These are phyloP conservation scores for Acheta domesticus DNA, from an alignment of 2,888 invertebrate species.

Conservation along the genomic window DNA sequence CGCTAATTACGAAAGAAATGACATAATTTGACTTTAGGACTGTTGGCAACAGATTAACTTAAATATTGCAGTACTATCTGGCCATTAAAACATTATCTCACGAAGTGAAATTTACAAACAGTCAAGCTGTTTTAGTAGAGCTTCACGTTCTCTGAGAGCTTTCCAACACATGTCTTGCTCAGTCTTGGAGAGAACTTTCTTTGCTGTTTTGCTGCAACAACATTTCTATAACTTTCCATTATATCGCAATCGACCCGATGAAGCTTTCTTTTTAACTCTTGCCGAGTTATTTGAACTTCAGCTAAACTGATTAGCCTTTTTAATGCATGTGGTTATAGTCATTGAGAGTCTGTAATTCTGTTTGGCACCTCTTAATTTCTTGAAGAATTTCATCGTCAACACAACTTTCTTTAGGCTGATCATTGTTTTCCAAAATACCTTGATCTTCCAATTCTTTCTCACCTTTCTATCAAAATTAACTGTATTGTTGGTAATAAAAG, in stretches of 20 bases:
- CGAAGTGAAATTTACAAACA: not conserved
- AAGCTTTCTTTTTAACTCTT: constrained; percentile 73
- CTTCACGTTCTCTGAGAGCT: constrained; percentile 58
- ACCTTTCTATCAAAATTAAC: constrained; percentile 79
- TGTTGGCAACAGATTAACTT: too few species aligned
- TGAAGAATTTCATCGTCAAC: constrained; percentile 83
- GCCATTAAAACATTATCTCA: too few species aligned
- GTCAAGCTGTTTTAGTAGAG: constrained; percentile 32
- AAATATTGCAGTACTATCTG: too few species aligned
- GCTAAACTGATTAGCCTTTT: constrained; percentile 65
- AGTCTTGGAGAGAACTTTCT: constrained; percentile 71
- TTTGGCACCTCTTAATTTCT: constrained; percentile 84
- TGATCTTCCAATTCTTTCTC: constrained; percentile 80
- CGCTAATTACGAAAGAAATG: too few species aligned
- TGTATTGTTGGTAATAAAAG: constrained; percentile 60
- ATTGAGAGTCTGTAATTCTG: constrained; percentile 56
- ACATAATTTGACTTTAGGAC: too few species aligned
- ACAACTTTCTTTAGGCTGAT: constrained; percentile 46
- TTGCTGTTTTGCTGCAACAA: constrained; percentile 75
- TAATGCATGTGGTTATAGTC: constrained; percentile 76
- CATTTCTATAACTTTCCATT: constrained; percentile 80
- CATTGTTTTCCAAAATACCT: constrained; percentile 67
- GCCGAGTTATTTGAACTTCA: constrained; percentile 73
- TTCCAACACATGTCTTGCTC: constrained; percentile 78
- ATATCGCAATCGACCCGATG: constrained; percentile 68